phyloP scores from a whole-genome alignment of 2,113 vertebrate genomes.

The Callipepla squamata region DNA sequence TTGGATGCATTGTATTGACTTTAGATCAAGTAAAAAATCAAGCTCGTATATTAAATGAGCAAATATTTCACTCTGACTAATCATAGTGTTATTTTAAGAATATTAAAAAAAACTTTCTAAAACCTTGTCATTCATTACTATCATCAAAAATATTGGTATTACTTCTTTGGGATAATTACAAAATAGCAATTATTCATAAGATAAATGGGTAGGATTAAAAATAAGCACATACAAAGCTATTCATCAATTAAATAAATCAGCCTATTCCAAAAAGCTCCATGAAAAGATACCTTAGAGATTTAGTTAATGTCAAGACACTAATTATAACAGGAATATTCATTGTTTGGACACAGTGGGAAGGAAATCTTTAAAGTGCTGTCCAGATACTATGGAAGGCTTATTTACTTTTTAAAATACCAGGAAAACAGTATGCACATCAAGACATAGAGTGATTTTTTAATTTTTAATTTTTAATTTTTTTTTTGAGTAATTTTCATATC shows the following conservation, averaged over 20 bases:
- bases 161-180: conserved; percentile 53
- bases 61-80: conserved; percentile 45
- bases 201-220: conserved; percentile 67
- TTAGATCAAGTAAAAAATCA: background rate
- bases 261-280: conserved; percentile 24
- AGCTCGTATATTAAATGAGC: background rate
- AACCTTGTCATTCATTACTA: conserved; percentile 36
- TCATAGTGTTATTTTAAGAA: conserved; percentile 30
- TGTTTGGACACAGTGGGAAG: background rate
- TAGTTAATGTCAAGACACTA: conserved; percentile 45
- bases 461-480: no score
- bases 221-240: conserved; percentile 61
- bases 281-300: conserved; percentile 41
- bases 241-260: conserved; percentile 63
- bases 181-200: conserved; percentile 45
- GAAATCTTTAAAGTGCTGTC: background rate
- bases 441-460: background rate
- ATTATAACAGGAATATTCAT: background rate
- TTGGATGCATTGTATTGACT: background rate
- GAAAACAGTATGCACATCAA: background rate
- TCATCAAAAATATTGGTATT: conserved; percentile 58
- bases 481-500: background rate
- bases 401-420: background rate
- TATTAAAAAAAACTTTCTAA: conserved; percentile 14
- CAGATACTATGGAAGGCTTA: background rate